phyloP scores from a whole-genome alignment of 2,888 invertebrate species.

The Luperina testacea region DNA sequence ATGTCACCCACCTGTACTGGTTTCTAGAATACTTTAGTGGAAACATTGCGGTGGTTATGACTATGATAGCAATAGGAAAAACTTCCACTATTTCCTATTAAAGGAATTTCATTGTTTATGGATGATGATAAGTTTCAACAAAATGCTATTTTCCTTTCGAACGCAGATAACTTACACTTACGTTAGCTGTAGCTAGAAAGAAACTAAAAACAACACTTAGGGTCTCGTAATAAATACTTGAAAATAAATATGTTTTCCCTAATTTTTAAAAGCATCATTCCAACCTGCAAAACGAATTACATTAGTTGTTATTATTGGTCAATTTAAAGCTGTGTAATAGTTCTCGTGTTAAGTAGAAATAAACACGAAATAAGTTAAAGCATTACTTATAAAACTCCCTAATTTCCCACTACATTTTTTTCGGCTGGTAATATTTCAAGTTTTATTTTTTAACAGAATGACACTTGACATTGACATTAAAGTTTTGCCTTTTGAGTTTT shows the following conservation, averaged over 20 bases:
- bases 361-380: not conserved
- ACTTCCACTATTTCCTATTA: slow-evolving; percentile 4
- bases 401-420: slow-evolving; percentile 3
- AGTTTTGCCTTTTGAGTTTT: not conserved
- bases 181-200: not conserved
- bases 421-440: slow-evolving; percentile 9
- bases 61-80: slow-evolving; percentile 14
- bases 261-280: not conserved
- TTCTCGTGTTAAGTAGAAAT: not conserved
- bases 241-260: not conserved
- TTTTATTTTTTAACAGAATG: not conserved
- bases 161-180: not conserved
- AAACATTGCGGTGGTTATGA: slow-evolving; percentile 13
- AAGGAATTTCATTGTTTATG: not conserved
- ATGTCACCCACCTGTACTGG: slow-evolving; percentile 48
- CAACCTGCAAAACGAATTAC: not conserved
- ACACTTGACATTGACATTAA: not conserved
- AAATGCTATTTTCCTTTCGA: not conserved
- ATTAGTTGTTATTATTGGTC: too few species aligned
- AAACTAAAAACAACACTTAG: not conserved
- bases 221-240: not conserved
- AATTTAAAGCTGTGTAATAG: not conserved
- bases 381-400: not conserved
- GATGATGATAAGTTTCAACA: not conserved
- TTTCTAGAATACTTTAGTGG: slow-evolving; percentile 40